These are phyloP conservation scores for Eulemur mongoz DNA, from an alignment of 2,797 vertebrate species.

Conservation along the genomic window DNA sequence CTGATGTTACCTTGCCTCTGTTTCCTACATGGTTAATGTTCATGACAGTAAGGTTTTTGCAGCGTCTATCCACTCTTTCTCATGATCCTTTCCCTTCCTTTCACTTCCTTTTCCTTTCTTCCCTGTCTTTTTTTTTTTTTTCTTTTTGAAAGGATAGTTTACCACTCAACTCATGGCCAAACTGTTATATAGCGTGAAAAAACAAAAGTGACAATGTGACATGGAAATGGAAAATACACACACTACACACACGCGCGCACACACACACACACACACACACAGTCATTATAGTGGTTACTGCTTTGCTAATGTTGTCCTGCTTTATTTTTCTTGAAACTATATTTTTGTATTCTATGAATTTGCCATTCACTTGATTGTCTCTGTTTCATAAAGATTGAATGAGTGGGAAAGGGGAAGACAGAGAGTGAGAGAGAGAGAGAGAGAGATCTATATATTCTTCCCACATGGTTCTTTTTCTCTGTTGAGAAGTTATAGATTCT, in stretches of 20 bases:
- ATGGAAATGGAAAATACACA: neutral
- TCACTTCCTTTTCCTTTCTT: neutral
- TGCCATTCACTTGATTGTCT: neutral
- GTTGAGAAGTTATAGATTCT: neutral
- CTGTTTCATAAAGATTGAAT: neutral
- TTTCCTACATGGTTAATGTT: neutral
- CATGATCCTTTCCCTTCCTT: neutral
- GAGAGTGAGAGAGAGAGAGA: rapidly evolving
- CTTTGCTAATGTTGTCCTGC: too few species aligned
- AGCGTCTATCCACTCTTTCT: neutral
- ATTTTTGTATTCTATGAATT: neutral
- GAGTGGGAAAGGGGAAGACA: neutral
- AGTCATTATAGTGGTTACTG: neutral
- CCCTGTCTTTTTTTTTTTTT: neutral
- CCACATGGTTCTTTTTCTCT: neutral
- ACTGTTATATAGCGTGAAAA: neutral
- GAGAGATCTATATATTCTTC: neutral
- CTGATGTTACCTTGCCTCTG: neutral
- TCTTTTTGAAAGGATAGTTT: neutral
- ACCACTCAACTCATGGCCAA: neutral
- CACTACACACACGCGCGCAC: rapidly evolving
- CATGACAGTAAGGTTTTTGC: neutral
- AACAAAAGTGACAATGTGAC: neutral
- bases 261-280: neutral
- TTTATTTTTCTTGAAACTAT: neutral